These are phyloP conservation scores for Cerastis rubricosa DNA, from an alignment of 2,888 invertebrate genomes.

Conservation along the genomic window DNA sequence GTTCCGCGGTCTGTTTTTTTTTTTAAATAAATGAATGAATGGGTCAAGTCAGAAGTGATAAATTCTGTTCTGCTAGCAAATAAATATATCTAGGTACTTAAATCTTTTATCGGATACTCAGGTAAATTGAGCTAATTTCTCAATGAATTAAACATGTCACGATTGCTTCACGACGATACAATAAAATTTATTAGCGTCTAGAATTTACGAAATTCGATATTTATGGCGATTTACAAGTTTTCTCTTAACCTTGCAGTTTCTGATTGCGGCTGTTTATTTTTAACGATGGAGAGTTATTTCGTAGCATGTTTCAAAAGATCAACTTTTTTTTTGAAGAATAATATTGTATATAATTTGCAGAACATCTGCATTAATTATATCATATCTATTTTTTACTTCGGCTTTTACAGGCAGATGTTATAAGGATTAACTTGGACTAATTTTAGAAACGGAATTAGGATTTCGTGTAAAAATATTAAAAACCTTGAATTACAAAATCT, in stretches of 20 bases:
- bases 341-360: not conserved
- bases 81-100: not conserved
- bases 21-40: not conserved
- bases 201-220: constrained; percentile 13
- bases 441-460: too few species aligned
- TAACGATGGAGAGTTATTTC: not conserved
- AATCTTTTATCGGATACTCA: not conserved
- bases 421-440: too few species aligned
- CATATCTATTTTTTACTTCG: too few species aligned
- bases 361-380: too few species aligned
- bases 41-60: not conserved
- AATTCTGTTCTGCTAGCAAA: not conserved
- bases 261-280: not conserved
- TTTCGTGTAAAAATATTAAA: too few species aligned
- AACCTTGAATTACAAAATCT: too few species aligned
- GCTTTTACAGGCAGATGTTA: too few species aligned
- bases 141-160: constrained; percentile 11
- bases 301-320: not conserved
- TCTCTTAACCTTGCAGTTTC: constrained; percentile 1
- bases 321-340: not conserved
- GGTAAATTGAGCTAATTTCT: constrained; percentile 8
- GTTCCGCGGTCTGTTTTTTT: too few species aligned
- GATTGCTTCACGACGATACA: constrained; percentile 16
- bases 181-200: constrained; percentile 16
- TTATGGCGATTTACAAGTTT: not conserved